phyloP scores from a whole-genome alignment of 1,140 invertebrate species.

The Antheraea mylitta region DNA sequence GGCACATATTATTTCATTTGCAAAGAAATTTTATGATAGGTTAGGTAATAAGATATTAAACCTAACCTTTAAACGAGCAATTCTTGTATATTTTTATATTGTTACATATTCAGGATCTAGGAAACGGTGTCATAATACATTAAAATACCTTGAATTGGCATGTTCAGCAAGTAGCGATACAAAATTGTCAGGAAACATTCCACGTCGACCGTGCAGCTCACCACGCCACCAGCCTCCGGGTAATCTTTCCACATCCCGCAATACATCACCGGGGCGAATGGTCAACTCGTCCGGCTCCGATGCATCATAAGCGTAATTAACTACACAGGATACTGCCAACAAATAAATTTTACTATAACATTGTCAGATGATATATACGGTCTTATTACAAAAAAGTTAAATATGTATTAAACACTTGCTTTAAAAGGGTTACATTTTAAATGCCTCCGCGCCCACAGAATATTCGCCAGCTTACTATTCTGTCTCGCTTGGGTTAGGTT shows the following conservation, averaged over 20 bases:
- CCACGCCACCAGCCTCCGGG: slow-evolving; percentile 98
- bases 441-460: too few species aligned
- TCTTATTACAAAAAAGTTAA: too few species aligned
- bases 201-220: slow-evolving; percentile 89
- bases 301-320: slow-evolving; percentile 90
- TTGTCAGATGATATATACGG: neutral
- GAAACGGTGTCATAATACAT: neutral
- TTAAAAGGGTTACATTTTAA: too few species aligned
- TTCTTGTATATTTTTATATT: too few species aligned
- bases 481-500: too few species aligned
- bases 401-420: too few species aligned
- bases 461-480: too few species aligned
- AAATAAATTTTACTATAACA: slow-evolving; percentile 7
- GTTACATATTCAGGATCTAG: too few species aligned
- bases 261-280: slow-evolving; percentile 92
- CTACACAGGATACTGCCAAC: slow-evolving; percentile 85
- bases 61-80: too few species aligned
- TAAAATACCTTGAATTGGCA: slow-evolving; percentile 49
- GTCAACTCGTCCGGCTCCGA: slow-evolving; percentile 91
- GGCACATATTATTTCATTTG: too few species aligned
- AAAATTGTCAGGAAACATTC: slow-evolving; percentile 99
- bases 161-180: slow-evolving; percentile 84
- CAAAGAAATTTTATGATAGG: too few species aligned
- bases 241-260: slow-evolving; percentile 90
- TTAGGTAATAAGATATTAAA: too few species aligned